phyloP scores from a whole-genome alignment of 2,888 invertebrate genomes.

The Cantharis lateralis region DNA sequence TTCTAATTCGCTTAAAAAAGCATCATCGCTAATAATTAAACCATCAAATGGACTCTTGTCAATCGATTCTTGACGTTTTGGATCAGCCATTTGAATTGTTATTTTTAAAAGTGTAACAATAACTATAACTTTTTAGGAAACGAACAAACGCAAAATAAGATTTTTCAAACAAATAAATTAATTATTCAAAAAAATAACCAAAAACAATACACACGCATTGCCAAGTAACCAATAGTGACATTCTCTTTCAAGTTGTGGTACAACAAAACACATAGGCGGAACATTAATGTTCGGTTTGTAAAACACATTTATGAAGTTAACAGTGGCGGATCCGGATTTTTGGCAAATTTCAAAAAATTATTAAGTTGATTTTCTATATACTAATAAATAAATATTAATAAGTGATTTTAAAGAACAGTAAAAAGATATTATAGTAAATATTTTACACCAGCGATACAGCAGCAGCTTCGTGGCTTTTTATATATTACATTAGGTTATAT shows the following conservation, averaged over 20 bases:
- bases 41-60: conserved; percentile 63
- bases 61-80: conserved; percentile 46
- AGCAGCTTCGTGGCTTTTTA: too few relatives aligned
- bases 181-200: not conserved
- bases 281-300: not conserved
- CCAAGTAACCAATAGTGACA: not conserved
- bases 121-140: too few relatives aligned
- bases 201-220: not conserved
- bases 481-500: too few relatives aligned
- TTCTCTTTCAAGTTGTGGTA: not conserved
- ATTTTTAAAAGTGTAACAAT: not conserved
- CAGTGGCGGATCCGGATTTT: too few relatives aligned
- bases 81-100: conserved; percentile 42
- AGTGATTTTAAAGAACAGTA: too few relatives aligned
- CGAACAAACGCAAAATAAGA: not conserved
- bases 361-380: too few relatives aligned
- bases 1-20: conserved; percentile 64
- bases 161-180: not conserved
- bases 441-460: too few relatives aligned
- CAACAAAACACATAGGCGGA: not conserved
- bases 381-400: too few relatives aligned
- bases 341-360: too few relatives aligned
- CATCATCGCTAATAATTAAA: conserved; percentile 65
- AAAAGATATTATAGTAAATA: too few relatives aligned
- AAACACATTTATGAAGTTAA: too few relatives aligned